Conservation (phyloP, 53 echinoderm and acorn worm genomes). For the Zoroaster sp. region DNA sequence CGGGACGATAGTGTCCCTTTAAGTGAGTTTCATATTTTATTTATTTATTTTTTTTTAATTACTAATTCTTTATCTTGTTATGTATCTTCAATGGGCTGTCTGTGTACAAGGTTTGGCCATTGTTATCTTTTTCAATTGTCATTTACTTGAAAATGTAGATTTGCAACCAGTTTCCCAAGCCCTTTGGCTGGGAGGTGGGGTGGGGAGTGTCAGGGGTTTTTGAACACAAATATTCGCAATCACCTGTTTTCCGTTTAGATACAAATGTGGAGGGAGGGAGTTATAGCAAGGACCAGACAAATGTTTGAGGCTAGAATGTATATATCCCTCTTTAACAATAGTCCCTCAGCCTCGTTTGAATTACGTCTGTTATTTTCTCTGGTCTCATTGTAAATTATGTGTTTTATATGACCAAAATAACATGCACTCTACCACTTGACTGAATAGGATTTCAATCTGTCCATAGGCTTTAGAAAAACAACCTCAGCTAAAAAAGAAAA, state of each 20-base stretch:
- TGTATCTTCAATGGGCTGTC: too few species aligned
- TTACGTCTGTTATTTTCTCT: not conserved
- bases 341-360: not conserved
- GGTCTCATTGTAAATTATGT: not conserved
- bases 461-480: not conserved
- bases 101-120: too few species aligned
- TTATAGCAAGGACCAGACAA: not conserved
- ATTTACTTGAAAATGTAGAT: not conserved
- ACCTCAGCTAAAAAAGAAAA: not conserved
- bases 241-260: not conserved
- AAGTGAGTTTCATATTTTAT: too few species aligned
- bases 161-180: not conserved
- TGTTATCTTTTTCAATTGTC: not conserved
- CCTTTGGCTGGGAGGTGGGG: too few species aligned
- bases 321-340: not conserved
- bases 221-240: not conserved
- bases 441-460: not conserved
- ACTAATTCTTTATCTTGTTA: too few species aligned
- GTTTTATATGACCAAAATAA: not conserved
- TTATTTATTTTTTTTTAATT: too few species aligned
- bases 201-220: not conserved
- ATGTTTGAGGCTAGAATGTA: not conserved
- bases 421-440: not conserved
- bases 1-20: too few species aligned
- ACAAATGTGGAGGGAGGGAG: not conserved